Percentiles rank a stretch among this genome's conserved stretches.
Conservation (phyloP, 2,797 vertebrate genomes). For the Hypotaenidia philippensis region DNA sequence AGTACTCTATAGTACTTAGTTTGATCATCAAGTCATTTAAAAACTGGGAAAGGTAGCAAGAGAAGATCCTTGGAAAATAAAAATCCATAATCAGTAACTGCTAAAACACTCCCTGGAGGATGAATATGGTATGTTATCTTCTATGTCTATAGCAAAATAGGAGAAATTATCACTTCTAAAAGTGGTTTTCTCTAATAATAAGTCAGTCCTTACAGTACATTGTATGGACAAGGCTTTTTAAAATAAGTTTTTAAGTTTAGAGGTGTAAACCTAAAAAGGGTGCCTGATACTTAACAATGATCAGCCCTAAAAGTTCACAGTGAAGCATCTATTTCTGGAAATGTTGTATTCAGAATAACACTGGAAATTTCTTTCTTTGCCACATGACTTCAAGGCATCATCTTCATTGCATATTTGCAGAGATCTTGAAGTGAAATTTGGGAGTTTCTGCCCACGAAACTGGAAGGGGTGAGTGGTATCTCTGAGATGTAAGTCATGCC, state of each 20-base stretch:
- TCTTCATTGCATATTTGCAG: rapidly evolving
- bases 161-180: background rate
- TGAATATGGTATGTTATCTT: background rate
- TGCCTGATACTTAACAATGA: background rate
- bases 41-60: background rate
- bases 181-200: background rate
- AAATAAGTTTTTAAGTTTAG: background rate
- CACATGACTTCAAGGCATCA: background rate
- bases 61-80: background rate
- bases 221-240: background rate
- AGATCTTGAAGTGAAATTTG: background rate
- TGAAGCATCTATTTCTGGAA: background rate
- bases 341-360: background rate
- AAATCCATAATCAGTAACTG: background rate
- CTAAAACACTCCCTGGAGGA: background rate
- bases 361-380: background rate
- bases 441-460: background rate
- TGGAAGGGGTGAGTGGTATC: background rate
- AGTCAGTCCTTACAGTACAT: background rate
- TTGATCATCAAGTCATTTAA: background rate
- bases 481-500: background rate
- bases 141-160: background rate
- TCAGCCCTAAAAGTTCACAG: background rate
- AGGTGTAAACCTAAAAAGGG: background rate
- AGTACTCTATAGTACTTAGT: rapidly evolving